phyloP scores from a whole-genome alignment of 2,888 invertebrate genomes.

The Muschampia plurimacula region DNA sequence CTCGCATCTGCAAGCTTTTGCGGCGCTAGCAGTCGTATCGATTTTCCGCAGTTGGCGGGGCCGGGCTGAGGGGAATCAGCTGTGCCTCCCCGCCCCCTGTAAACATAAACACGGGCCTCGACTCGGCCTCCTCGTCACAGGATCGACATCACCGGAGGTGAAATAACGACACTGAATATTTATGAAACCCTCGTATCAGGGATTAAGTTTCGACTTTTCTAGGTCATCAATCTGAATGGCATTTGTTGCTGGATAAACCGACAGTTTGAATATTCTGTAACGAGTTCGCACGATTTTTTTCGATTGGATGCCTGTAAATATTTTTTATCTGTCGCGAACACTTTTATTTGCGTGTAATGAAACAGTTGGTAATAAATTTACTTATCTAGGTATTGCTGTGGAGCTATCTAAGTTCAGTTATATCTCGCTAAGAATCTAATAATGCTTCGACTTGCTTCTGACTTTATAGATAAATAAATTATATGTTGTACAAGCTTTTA shows the following conservation, averaged over 20 bases:
- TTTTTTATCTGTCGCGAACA: slow-evolving; percentile 19
- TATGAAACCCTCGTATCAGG: slow-evolving; percentile 77
- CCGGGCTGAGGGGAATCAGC: slow-evolving; percentile 65
- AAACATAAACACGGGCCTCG: slow-evolving; percentile 81
- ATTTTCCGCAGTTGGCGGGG: slow-evolving; percentile 74
- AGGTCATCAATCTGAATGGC: slow-evolving; percentile 70
- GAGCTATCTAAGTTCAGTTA: neutral
- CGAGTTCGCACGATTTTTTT: slow-evolving; percentile 31
- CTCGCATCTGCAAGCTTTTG: slow-evolving; percentile 50
- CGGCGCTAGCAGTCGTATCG: slow-evolving; percentile 71
- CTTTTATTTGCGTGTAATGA: slow-evolving; percentile 13
- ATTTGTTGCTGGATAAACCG: slow-evolving; percentile 53
- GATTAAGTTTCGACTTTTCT: slow-evolving; percentile 80
- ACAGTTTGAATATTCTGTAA: slow-evolving; percentile 45
- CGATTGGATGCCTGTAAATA: slow-evolving; percentile 19
- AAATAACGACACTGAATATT: slow-evolving; percentile 83
- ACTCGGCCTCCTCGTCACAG: slow-evolving; percentile 56
- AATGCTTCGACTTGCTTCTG: neutral
- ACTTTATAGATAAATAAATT: neutral
- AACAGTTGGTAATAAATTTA: neutral
- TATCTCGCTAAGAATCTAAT: neutral
- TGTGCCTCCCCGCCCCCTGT: slow-evolving; percentile 70
- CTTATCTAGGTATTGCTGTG: neutral
- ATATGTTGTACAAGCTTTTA: neutral
- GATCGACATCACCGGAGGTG: slow-evolving; percentile 80